Evolutionary conservation across 2,888 invertebrate species (phyloP).

Genomic region (Chamaedrilus cognettii): DNA sequence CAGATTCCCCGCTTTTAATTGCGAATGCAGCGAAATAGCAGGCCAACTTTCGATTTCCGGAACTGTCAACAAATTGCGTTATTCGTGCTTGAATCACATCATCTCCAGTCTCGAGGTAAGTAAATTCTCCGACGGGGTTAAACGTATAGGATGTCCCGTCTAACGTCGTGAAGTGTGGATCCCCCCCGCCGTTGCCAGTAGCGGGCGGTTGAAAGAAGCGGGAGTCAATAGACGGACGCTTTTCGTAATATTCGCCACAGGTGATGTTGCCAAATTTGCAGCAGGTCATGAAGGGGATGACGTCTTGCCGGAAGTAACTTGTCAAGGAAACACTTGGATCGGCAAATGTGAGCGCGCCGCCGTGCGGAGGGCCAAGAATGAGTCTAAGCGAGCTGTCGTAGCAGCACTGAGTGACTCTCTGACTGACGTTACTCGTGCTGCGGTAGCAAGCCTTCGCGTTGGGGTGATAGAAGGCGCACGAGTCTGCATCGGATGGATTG

Average conservation of each 20-base stretch:
- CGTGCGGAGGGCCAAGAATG: constrained; percentile 16
- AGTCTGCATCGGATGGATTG: constrained; percentile 3
- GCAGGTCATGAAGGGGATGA: constrained; percentile 14
- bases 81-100: constrained; percentile 15
- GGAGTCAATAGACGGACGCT: constrained; percentile 21
- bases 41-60: not conserved
- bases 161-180: constrained; percentile 22
- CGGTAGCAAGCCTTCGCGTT: constrained; percentile 16
- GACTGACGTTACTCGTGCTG: constrained; percentile 15
- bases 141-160: constrained; percentile 15
- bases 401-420: constrained; percentile 14
- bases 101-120: constrained; percentile 6
- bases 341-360: constrained; percentile 13
- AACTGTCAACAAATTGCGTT: constrained; percentile 6
- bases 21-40: constrained; percentile 21
- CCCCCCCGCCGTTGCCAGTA: constrained; percentile 1
- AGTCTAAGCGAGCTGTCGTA: constrained; percentile 10
- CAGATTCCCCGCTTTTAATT: constrained; percentile 1
- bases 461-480: constrained; percentile 8
- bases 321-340: constrained; percentile 3
- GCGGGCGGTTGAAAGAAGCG: constrained; percentile 12
- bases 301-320: constrained; percentile 11
- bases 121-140: constrained; percentile 23
- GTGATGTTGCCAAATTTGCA: constrained; percentile 5
- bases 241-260: constrained; percentile 23